These are phyloP conservation scores for Scylla paramamosain DNA, from an alignment of 1,140 invertebrate species.

Conservation along the genomic window DNA sequence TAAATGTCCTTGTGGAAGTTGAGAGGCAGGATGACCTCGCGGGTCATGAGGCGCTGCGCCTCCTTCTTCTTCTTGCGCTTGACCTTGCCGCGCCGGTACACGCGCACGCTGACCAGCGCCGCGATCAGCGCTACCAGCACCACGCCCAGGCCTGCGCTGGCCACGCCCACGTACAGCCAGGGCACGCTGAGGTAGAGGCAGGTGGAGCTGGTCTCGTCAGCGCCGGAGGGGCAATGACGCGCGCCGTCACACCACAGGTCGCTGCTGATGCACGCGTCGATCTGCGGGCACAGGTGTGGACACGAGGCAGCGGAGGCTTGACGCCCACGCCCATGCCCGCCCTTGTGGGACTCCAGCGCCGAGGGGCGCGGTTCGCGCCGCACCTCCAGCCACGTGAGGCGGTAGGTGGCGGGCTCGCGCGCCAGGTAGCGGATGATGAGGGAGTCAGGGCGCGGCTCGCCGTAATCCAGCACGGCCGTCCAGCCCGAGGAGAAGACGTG, in stretches of 20 bases:
- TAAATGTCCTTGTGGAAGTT: conserved; percentile 74
- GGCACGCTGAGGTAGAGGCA: conserved; percentile 87
- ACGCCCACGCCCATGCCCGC: conserved; percentile 47
- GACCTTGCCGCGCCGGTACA: conserved; percentile 84
- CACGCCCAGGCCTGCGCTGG: conserved; percentile 82
- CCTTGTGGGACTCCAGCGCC: conserved; percentile 80
- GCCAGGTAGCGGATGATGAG: conserved; percentile 88
- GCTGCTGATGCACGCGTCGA: conserved; percentile 82
- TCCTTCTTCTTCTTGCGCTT: conserved; percentile 83
- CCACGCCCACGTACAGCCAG: conserved; percentile 84
- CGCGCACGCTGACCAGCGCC: conserved; percentile 85
- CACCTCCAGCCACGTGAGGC: conserved; percentile 89
- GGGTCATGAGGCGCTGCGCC: conserved; percentile 75
- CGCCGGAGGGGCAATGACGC: conserved; percentile 79
- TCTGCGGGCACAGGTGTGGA: conserved; percentile 78
- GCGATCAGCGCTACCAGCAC: conserved; percentile 83
- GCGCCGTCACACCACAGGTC: conserved; percentile 82
- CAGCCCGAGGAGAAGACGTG: conserved; percentile 79
- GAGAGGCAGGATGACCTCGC: conserved; percentile 75
- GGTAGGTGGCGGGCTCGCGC: conserved; percentile 86
- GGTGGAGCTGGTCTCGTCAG: conserved; percentile 80
- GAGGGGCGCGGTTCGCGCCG: conserved; percentile 85
- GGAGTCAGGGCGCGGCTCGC: conserved; percentile 84
- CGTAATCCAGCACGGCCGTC: conserved; percentile 77
- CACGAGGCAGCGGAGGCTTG: conserved; percentile 50